phyloP scores from a whole-genome alignment of 1,140 invertebrate species.

The Eumaeus atala region DNA sequence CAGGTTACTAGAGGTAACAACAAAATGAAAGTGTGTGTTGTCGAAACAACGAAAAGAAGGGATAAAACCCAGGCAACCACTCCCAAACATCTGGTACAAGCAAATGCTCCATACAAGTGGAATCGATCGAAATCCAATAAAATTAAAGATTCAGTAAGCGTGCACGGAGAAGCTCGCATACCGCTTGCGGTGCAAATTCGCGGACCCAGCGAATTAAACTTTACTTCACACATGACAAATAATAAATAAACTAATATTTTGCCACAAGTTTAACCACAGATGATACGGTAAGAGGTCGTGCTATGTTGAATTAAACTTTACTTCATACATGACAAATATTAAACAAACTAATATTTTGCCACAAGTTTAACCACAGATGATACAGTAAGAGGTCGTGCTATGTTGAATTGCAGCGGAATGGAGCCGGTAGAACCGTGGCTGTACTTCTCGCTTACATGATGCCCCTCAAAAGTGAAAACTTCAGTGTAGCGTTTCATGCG shows the following conservation, averaged over 20 bases:
- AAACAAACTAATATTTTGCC: too few relatives aligned
- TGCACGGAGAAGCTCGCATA: constrained; percentile 35
- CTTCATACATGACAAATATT: not conserved
- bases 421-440: too few relatives aligned
- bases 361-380: too few relatives aligned
- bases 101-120: constrained; percentile 33
- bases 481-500: too few relatives aligned
- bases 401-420: too few relatives aligned
- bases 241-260: too few relatives aligned
- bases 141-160: constrained; percentile 62
- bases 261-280: too few relatives aligned
- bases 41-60: constrained; percentile 30
- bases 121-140: constrained; percentile 59
- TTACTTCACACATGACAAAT: not conserved
- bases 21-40: constrained; percentile 17
- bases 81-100: constrained; percentile 42
- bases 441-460: too few relatives aligned
- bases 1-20: too few relatives aligned
- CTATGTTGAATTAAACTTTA: constrained; percentile 18
- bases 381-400: too few relatives aligned
- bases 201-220: constrained; percentile 19
- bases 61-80: constrained; percentile 31
- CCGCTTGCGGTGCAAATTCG: constrained; percentile 24
- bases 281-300: too few relatives aligned
- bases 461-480: too few relatives aligned